These are phyloP conservation scores for Danio rerio DNA, from an alignment of 2,113 vertebrate species.

Conservation along the genomic window DNA sequence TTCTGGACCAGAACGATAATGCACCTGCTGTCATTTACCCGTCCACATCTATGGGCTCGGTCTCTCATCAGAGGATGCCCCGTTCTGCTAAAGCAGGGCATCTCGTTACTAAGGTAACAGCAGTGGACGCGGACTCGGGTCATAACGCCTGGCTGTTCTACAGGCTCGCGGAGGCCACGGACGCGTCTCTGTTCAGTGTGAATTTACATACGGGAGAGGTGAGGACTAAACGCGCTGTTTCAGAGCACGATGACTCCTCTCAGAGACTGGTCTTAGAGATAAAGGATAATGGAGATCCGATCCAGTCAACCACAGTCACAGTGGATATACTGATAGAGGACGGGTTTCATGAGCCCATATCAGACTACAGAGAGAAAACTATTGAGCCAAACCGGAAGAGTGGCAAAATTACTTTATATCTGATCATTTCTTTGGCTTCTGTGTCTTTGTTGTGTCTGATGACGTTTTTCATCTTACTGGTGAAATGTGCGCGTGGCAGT, in stretches of 20 bases:
- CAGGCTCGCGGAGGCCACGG: constrained; percentile 76
- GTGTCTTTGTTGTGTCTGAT: constrained; percentile 48
- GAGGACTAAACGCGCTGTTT: constrained; percentile 75
- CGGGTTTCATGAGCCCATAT: constrained; percentile 53
- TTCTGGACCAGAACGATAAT: constrained; percentile 80
- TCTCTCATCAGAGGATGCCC: constrained; percentile 73
- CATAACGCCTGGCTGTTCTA: constrained; percentile 87
- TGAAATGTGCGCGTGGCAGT: constrained; percentile 44
- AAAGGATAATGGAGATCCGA: constrained; percentile 80
- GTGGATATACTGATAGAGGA: constrained; percentile 58
- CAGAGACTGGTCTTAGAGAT: constrained; percentile 81
- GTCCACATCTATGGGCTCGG: constrained; percentile 62
- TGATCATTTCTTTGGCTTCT: constrained; percentile 52
- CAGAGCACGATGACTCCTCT: constrained; percentile 71
- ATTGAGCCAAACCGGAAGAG: constrained; percentile 58
- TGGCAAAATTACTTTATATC: constrained; percentile 64
- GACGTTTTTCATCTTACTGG: constrained; percentile 47
- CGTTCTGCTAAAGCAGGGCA: constrained; percentile 79
- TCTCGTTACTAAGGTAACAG: constrained; percentile 85
- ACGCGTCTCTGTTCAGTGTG: constrained; percentile 78
- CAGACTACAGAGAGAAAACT: constrained; percentile 43
- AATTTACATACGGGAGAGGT: constrained; percentile 82
- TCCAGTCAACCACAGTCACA: constrained; percentile 79
- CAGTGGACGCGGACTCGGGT: constrained; percentile 84
- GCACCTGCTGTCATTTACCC: constrained; percentile 79